Conservation (phyloP, 2,888 invertebrate genomes). For the Neuroscelio doddi region DNA sequence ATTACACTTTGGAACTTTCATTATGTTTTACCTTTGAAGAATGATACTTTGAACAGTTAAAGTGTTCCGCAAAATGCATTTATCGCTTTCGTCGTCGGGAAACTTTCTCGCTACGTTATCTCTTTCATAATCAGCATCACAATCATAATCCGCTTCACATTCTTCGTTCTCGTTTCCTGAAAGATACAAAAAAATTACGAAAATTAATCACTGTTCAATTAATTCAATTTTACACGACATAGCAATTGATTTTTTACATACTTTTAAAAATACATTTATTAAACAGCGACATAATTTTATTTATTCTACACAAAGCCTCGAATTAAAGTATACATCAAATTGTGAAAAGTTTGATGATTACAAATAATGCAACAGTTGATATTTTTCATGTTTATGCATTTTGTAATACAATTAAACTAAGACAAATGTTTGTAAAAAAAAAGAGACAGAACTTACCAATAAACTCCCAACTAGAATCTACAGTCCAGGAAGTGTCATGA, state of each 20-base stretch:
- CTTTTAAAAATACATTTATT: too few species aligned
- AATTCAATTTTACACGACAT: too few species aligned
- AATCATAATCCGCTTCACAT: constrained; percentile 74
- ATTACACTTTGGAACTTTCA: too few species aligned
- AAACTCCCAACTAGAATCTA: constrained; percentile 94
- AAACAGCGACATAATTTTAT: too few species aligned
- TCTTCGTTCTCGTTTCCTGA: constrained; percentile 75
- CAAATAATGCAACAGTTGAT: neutral
- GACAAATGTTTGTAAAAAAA: neutral
- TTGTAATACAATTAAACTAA: neutral
- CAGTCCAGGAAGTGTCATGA: constrained; percentile 80
- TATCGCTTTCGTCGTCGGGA: constrained; percentile 68
- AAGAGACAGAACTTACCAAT: constrained; percentile 76
- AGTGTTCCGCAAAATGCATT: constrained; percentile 74
- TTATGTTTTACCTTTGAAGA: constrained; percentile 80
- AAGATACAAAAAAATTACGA: constrained; percentile 19
- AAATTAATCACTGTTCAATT: neutral
- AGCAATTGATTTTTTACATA: too few species aligned
- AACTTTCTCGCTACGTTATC: constrained; percentile 70
- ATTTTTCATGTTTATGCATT: neutral
- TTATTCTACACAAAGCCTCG: too few species aligned
- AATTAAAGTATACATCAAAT: neutral
- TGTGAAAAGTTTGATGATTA: neutral
- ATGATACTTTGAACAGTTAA: constrained; percentile 86
- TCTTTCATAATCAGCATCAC: constrained; percentile 74